Base-by-base conservation (phyloP, 2,888 invertebrate species). In the Euplexia lucipara region DNA sequence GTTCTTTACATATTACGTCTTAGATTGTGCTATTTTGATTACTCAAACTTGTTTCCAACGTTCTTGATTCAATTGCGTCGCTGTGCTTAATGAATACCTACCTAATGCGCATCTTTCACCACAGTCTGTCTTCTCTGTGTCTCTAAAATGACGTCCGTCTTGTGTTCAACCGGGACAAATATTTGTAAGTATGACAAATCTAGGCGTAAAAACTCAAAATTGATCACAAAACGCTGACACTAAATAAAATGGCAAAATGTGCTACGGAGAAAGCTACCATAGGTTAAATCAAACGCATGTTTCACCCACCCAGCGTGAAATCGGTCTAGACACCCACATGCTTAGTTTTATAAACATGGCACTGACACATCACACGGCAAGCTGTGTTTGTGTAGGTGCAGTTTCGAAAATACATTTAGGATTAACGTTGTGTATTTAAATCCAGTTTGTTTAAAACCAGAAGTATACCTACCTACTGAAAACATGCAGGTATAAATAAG, bases 251-350 rank as follows among this genome's bases (percentile, higher is more conserved):
- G 22, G n/a, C 34, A 18, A 66, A 56, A 37, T 56, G 14, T 41
- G 18, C 39, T 52, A 56, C 66, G 53, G 18, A n/a, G 39, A 68
- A 51, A 70, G 30, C 70, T 18, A 53, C 12, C 2, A 14, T 37
- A 39, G 60, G 37, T 70, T 62, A 62, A 57, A 57, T 70, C 59
- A 60, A 69, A 62, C 30, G 37, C 32, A 49, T 39, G 47, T 57
- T 63, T 76, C 58, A 63, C 37, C 35, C 42, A 37, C 20, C 45
- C 47, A 48, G 44, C 52, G 35, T 47, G 52, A 59, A 52, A 42
- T 53, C 32, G 47, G 32, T 57, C 61, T 66, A 41, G 51, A 45
- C 69, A 58, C 78, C 81, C 70, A 79, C 71, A 47, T 60, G 35
- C 12, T 32, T 34, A 14, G 47, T 16, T 59, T 64, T 59, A 67